phyloP scores from a whole-genome alignment of 2,888 invertebrate genomes.

The Ichneumon xanthorius region DNA sequence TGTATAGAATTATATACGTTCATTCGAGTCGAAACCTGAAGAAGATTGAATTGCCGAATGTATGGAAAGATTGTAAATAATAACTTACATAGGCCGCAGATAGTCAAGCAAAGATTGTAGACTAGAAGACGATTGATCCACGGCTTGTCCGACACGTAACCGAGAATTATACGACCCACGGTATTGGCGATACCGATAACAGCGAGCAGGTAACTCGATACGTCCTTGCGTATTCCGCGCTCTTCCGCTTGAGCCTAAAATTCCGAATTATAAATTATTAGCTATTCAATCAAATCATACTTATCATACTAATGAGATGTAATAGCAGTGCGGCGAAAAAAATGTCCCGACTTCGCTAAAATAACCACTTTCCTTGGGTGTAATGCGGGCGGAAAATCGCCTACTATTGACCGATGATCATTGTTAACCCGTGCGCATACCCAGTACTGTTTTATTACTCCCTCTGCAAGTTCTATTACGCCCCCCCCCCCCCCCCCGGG shows the following conservation, averaged over 20 bases:
- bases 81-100: slow-evolving; percentile 94
- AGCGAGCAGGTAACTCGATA: slow-evolving; percentile 90
- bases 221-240: slow-evolving; percentile 85
- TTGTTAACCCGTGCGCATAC: too few relatives aligned
- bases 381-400: too few relatives aligned
- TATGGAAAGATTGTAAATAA: neutral
- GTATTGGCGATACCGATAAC: slow-evolving; percentile 95
- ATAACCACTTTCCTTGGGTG: too few relatives aligned
- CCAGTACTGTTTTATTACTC: too few relatives aligned
- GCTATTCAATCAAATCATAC: neutral
- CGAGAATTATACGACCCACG: slow-evolving; percentile 94
- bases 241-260: slow-evolving; percentile 88
- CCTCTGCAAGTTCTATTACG: too few relatives aligned
- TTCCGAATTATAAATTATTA: neutral
- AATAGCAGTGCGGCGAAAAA: neutral
- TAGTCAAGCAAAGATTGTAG: slow-evolving; percentile 94
- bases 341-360: neutral
- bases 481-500: too few relatives aligned
- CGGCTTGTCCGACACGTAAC: slow-evolving; percentile 94
- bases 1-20: slow-evolving; percentile 18
- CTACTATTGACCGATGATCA: too few relatives aligned
- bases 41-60: neutral
- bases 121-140: slow-evolving; percentile 96
- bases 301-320: neutral
- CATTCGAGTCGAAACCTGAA: neutral